Evolutionary conservation across 1,140 invertebrate species (phyloP).

Genomic region (Drosophila quadrilineata): DNA sequence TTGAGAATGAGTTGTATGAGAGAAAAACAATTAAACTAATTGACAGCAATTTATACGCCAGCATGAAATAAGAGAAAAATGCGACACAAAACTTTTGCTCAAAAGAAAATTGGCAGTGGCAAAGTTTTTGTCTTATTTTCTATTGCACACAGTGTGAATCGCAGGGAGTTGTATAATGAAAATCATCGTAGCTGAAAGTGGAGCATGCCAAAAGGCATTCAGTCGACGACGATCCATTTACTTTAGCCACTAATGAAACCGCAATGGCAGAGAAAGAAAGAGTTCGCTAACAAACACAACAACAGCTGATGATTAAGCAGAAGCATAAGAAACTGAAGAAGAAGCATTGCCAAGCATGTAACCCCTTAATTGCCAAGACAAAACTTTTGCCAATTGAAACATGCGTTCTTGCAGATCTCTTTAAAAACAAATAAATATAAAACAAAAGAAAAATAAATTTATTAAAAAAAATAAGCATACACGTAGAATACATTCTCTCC

Average conservation of each 20-base stretch:
- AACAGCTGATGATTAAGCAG: conserved; percentile 36
- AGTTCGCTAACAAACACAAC: conserved; percentile 11
- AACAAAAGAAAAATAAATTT: not conserved
- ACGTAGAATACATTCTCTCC: conserved; percentile 23
- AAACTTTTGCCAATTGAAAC: too few species aligned
- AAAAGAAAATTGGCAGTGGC: conserved; percentile 54
- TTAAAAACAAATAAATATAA: too few species aligned
- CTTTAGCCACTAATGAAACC: conserved; percentile 68
- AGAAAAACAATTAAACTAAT: conserved; percentile 73
- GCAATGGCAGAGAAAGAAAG: conserved; percentile 57
- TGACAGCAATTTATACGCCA: conserved; percentile 75
- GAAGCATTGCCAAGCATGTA: conserved; percentile 29
- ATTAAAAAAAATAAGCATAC: conserved; percentile 6
- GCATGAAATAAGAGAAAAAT: conserved; percentile 41
- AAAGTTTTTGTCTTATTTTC: conserved; percentile 60
- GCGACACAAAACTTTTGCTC: conserved; percentile 52
- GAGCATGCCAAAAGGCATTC: conserved; percentile 10
- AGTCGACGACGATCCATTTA: conserved; percentile 51
- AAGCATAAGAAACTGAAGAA: not conserved
- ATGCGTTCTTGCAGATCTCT: too few species aligned
- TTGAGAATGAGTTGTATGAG: conserved; percentile 24
- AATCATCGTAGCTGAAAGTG: conserved; percentile 52
- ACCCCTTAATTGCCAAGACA: conserved; percentile 20
- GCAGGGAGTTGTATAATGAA: conserved; percentile 42
- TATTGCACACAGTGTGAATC: too few species aligned